Evolutionary conservation across 1,140 invertebrate genomes (phyloP).

Genomic region (Belonocnema kinseyi): DNA sequence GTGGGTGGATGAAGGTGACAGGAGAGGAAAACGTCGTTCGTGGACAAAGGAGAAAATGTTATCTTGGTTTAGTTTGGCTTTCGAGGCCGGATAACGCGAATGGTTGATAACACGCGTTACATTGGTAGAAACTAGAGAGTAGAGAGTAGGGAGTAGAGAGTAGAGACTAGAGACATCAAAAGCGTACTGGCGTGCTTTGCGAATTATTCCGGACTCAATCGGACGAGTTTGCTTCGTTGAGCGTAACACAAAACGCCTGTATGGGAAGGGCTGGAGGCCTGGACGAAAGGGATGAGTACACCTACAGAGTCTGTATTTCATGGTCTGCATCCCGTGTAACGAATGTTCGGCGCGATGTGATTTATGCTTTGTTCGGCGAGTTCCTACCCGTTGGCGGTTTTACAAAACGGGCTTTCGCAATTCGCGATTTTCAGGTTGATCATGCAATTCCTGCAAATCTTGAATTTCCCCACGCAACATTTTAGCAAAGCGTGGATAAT

Average conservation of each 20-base stretch:
- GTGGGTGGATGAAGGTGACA: background rate
- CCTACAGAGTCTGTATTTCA: conserved; percentile 65
- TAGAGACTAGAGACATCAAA: conserved; percentile 2
- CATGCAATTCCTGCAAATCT: background rate
- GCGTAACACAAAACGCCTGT: conserved; percentile 53
- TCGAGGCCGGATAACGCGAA: conserved; percentile 4
- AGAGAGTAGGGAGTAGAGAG: background rate
- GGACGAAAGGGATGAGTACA: conserved; percentile 48
- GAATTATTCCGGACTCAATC: conserved; percentile 48
- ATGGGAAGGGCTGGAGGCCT: conserved; percentile 44
- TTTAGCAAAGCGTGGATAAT: too few relatives aligned
- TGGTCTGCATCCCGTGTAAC: conserved; percentile 69
- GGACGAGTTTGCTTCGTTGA: conserved; percentile 60
- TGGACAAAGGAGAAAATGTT: conserved; percentile 37
- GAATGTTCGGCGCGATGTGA: conserved; percentile 72
- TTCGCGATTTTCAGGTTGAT: conserved; percentile 32
- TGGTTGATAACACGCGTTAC: conserved; percentile 29
- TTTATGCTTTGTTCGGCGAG: conserved; percentile 69
- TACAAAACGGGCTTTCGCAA: conserved; percentile 3
- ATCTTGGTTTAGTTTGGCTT: background rate
- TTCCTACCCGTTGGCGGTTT: conserved; percentile 38
- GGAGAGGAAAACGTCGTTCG: background rate
- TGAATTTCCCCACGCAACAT: background rate
- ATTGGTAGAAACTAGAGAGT: background rate
- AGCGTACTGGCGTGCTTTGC: conserved; percentile 20